Evolutionary conservation across 2,113 vertebrate genomes (phyloP), one percentile per base, ranked within the genome.

Genomic region (Cephalopholis sonnerati): DNA sequence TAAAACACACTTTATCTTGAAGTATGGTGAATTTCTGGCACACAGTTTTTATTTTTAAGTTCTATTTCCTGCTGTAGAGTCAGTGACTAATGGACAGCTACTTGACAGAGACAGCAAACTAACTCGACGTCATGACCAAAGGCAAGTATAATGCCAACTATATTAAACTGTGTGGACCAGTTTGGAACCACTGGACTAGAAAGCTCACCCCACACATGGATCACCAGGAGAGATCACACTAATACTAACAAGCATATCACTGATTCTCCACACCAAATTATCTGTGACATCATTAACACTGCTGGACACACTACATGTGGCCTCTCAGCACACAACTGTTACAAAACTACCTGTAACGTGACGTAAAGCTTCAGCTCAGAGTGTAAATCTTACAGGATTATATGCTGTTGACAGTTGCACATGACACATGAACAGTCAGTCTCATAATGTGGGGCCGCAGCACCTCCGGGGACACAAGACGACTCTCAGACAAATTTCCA

Each of bases 181-280:
- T 36, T 36, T 5, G 32, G 32, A 36, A 36, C 32, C 32, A 36
- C 6, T 7, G 32, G 32, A 36, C 32, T 36, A 36, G 32, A 36
- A 7, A 36, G 32, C 32, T 48, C 4, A 24, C 9, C 25, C 3
- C 36, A 64, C 59, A 59, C 53, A 5, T 12, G 7, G 17, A 53
- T 24, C 59, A 66, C 46, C 11, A 20, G 32, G 7, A 24, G 22
- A 18, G 22, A 57, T 59, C 25, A 27, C 27, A 50, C 29, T 36
- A 15, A 17, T 27, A 41, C 65, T 72, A 55, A 74, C 5, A 61
- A 64, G 54, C 65, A 11, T 13, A 50, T 85, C 64, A 62, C 24
- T 50, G 20, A 73, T 79, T 85, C 53, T 87, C 59, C 67, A 6
- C 70, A 36, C 22, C n/a, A 39, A 12, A 58, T 77, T 65, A 70